Conservation (phyloP, 2,797 vertebrate genomes). For the Xiphorhynchus erythropygius region DNA sequence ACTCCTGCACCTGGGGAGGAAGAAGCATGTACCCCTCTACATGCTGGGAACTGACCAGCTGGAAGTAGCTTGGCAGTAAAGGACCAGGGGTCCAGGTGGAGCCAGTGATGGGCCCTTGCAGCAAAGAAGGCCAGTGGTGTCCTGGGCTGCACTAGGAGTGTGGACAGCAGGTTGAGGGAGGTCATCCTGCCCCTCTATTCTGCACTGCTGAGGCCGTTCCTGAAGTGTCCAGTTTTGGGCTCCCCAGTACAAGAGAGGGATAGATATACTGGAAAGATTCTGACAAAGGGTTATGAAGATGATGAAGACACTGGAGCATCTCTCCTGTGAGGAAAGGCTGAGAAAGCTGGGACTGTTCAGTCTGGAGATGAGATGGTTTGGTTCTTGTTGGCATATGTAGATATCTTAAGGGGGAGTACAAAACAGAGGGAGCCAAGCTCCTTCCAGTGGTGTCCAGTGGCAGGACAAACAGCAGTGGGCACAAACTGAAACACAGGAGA, state of each 20-base stretch:
- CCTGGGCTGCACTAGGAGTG: not conserved
- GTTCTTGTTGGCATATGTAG: not conserved
- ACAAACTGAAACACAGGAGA: not conserved
- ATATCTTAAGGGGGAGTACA: not conserved
- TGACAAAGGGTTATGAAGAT: not conserved
- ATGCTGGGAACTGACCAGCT: accelerated
- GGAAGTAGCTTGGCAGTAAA: not conserved
- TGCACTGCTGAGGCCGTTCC: not conserved
- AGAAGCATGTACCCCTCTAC: not conserved
- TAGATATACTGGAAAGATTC: not conserved
- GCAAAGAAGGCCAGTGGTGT: not conserved
- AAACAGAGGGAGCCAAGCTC: not conserved
- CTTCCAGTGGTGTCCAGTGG: not conserved
- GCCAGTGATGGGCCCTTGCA: not conserved
- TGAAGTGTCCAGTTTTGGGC: not conserved
- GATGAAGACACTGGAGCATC: not conserved
- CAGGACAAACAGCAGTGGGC: not conserved
- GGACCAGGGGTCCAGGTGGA: not conserved
- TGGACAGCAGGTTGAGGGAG: not conserved
- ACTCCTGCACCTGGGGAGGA: not conserved
- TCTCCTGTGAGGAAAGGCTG: not conserved
- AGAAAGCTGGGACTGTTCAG: not conserved
- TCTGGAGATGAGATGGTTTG: not conserved
- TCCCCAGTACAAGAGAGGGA: not conserved
- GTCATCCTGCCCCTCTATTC: not conserved